Evolutionary conservation across 2,888 invertebrate species (phyloP), one percentile per base, ranked within the genome.

Genomic region (Phortica okadai): DNA sequence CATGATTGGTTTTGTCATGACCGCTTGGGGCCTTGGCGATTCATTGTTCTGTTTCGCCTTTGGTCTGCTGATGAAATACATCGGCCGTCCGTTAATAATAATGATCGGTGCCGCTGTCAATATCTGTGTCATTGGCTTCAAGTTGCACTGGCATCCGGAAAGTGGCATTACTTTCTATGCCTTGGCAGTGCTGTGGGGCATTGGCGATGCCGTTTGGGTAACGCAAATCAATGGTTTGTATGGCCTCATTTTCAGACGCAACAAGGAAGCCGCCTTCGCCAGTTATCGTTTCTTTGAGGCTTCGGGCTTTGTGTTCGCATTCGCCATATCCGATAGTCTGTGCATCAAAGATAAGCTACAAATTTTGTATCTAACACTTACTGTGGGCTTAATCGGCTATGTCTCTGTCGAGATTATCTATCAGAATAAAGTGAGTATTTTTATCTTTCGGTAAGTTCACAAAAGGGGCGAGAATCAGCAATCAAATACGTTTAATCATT

Each of bases 1-100:
- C 82, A 95, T 96, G 86, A 97, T 99, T 73, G 98, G 99, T 76
- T 98, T 97, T 92, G 97, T 98, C 73, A 97, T 98, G 97, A 97
- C 98, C 86, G 97, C 97, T 89, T 98, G 97, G 92, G 98, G 98
- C 1, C 95, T 98, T 0, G 97, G 96, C 69, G 97, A 98, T 91
- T 97, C 98, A 0, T 92, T 96, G 74, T 97, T 97, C 90, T 97
- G 98, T 45, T 93, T 97, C 79, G 92, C 97, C 44, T 98, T 97
- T 91, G 98, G 98, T 5, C 95, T 96, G 0, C 93, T 97, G 74
- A 97, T 97, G 95, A 97, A 97, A 91, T 96, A 95, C 91, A 95
- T 97, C 80, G 98, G 98, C 21, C 93, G 98, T 82, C 94, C 96
- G 84, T 95, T 96, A 0, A 94, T 97, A 77, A 94, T 97, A 88